Base-by-base conservation (phyloP, 1,140 invertebrate species). In the Hetaerina americana region DNA sequence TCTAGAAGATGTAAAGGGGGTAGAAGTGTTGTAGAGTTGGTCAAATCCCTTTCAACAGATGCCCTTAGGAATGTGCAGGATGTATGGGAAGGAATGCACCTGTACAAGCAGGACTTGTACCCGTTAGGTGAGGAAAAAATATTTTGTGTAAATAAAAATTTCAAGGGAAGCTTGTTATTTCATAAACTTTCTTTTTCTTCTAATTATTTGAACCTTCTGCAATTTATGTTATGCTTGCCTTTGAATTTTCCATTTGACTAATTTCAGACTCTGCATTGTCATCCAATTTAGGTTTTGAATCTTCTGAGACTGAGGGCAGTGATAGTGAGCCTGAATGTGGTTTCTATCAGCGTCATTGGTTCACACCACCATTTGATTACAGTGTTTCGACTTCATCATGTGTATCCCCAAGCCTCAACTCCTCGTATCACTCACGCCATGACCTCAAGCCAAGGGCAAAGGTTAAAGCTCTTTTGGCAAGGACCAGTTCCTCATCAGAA, bases 281-380 rank as follows among this genome's bases (percentile, higher is more conserved):
- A n/a, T n/a, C n/a, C n/a, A n/a, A 76, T 76, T 27, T 66, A 82
- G 81, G 77, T 68, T 70, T 81, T 69, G 77, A 78, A 76, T 78
- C 78, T 68, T 81, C 80, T 70, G 80, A 81, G 73, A 79, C 79
- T 75, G 78, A 80, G 66, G 77, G 77, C 8, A 69, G 22, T 67
- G 78, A 77, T 77, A 80, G 80, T 68, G 77, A 78, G 68, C 79
- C 79, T 72, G 77, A 79, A 68, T 40, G 71, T 29, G 72, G 72
- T 15, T 72, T 77, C 22, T 57, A 57, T 69, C 68, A 69, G 26
- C 24, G 68, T 27, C 68, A 69, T 18, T 69, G 68, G 68, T 69
- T 69, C 28, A 27, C 26, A 25, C 26, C 26, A 10, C 28, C 68
- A 27, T 26, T 69, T 12, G 26, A 69, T n/a, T 15, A 57, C 22